A percentile compares a stretch with the other conserved stretches of the same genome.
Conservation (phyloP, 2,797 vertebrate genomes). For the Myripristis murdjan region DNA sequence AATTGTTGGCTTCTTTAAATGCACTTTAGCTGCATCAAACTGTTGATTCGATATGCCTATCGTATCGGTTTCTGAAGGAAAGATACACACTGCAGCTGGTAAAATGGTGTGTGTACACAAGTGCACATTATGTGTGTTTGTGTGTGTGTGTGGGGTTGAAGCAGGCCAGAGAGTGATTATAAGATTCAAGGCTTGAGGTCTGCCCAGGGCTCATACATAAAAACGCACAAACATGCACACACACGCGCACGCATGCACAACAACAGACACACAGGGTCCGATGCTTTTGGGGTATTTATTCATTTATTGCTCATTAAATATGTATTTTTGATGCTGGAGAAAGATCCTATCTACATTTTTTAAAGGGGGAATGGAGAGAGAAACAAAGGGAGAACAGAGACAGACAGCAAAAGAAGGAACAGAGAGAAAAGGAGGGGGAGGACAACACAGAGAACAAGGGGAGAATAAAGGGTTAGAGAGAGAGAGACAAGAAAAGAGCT, state of each 20-base stretch:
- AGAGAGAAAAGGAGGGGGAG: conserved; percentile 10
- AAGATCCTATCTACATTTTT: conserved; percentile 61
- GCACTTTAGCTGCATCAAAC: too few species aligned
- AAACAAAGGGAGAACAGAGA: neutral
- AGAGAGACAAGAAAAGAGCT: conserved; percentile 15
- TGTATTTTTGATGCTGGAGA: conserved; percentile 51
- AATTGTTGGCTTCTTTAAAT: too few species aligned
- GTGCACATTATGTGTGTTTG: neutral
- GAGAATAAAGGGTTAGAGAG: conserved; percentile 1
- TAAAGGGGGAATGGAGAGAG: conserved; percentile 10
- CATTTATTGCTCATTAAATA: conserved; percentile 71
- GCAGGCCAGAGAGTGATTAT: too few species aligned
- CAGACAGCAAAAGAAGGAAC: conserved; percentile 1
- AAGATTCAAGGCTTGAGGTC: too few species aligned
- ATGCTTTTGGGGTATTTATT: conserved; percentile 63
- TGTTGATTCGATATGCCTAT: too few species aligned
- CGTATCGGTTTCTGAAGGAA: too few species aligned
- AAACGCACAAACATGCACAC: conserved; percentile 10
- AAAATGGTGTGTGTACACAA: too few species aligned
- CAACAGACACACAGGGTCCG: conserved; percentile 15
- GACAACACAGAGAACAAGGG: neutral
- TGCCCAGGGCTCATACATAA: neutral
- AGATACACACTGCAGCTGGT: too few species aligned
- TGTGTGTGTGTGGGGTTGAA: neutral
- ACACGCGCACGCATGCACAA: conserved; percentile 9